phyloP scores from a whole-genome alignment of 2,797 vertebrate genomes.

The Onychomys leucogaster region DNA sequence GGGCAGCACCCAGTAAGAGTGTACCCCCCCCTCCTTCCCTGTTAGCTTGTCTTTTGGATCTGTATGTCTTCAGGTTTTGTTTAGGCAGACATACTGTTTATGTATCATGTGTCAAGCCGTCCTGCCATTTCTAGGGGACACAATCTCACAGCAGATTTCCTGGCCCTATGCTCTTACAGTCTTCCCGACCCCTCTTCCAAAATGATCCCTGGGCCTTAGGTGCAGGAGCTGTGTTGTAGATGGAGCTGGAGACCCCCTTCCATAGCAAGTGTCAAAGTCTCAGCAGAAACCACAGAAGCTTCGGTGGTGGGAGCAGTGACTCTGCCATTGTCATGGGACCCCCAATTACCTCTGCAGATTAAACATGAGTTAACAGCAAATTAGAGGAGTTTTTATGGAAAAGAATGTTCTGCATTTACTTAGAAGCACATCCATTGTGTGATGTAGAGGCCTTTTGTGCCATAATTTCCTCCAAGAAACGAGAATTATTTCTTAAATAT shows the following conservation, averaged over 20 bases:
- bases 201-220: background rate
- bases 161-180: background rate
- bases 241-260: background rate
- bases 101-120: background rate
- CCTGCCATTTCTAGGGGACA: background rate
- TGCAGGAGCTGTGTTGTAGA: background rate
- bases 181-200: background rate
- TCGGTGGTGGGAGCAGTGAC: background rate
- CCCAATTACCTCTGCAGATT: background rate
- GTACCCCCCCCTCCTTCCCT: too few species aligned
- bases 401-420: background rate
- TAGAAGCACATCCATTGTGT: constrained; percentile 9
- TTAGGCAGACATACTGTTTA: background rate
- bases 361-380: constrained; percentile 19
- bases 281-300: background rate
- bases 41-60: background rate
- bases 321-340: background rate
- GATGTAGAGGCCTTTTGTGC: background rate
- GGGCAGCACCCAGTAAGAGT: background rate
- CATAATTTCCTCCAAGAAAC: constrained; percentile 10
- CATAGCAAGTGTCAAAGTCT: background rate
- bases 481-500: constrained; percentile 59
- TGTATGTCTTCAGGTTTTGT: background rate
- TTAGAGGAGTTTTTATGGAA: background rate
- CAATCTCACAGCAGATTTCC: background rate